Evolutionary conservation across 2,888 invertebrate species (phyloP), one percentile per base, ranked within the genome.

Genomic region (Tryphoninae sp.): DNA sequence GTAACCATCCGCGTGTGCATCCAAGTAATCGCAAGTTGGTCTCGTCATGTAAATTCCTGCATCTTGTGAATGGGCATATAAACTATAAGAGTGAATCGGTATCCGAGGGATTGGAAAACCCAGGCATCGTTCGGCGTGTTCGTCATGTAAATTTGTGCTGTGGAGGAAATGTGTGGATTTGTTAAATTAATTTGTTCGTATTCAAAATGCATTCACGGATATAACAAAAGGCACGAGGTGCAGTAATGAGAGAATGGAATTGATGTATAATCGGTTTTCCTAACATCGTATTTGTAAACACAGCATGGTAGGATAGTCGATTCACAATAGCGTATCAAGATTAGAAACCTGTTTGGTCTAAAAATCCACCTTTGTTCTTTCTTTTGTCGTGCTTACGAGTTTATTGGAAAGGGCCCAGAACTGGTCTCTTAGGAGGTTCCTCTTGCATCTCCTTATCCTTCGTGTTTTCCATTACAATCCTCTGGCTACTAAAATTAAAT

Each of bases 41-140:
- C 55, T 55, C 74, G 11, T 58, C 13, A 51, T 42, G 23, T 42
- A 40, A 23, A 65, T 64, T 65, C 45, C 64, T 65, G 64, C 19
- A 58, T 64, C 23, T 22, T 40, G 23, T 45, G 55, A 55, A 42
- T 53, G 22, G 53, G 33, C 33, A 13, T 45, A 55, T 55, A 55
- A 65, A 64, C 74, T 74, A 64, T 74, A 55, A n/a, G 53, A 64
- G 64, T 74, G 19, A 55, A 55, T 40, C 40, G 72, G 33, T 73
- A 73, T 62, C 62, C 51, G 40, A 40, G 62, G 22, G 42, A 62
- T 62, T 62, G 72, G 42, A 51, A 73, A 73, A 73, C 19, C 55
- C 55, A 22, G 45, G 64, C 19, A 19, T 16, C 4, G 19, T 59
- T 9, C 33, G 33, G 33, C 6, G 33, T 33, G 33, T 33, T 33